Conservation (phyloP, 2,113 vertebrate genomes). For the Redunca redunca region DNA sequence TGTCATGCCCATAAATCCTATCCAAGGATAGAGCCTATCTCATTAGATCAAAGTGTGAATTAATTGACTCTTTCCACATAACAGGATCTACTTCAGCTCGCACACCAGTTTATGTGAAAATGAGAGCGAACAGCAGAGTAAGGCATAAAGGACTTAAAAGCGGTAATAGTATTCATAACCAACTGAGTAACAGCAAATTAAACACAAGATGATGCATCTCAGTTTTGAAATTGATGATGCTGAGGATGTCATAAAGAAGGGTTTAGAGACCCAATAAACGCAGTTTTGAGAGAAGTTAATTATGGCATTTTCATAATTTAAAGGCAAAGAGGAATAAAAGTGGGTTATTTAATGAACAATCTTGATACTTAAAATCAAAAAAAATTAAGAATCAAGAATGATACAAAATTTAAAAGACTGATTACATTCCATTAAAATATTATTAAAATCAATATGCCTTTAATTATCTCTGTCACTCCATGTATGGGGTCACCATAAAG, state of each 20-base stretch:
- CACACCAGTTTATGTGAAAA: constrained; percentile 48
- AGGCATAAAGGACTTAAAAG: constrained; percentile 22
- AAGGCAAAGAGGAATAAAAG: background rate
- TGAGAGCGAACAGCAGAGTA: constrained; percentile 35
- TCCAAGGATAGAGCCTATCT: constrained; percentile 32
- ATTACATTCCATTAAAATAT: background rate
- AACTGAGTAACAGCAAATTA: constrained; percentile 1
- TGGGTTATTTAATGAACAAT: background rate
- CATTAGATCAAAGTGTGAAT: constrained; percentile 47
- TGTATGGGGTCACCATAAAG: background rate
- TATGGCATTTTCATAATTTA: background rate
- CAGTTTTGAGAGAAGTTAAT: background rate
- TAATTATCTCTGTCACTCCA: background rate
- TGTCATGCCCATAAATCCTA: constrained; percentile 53
- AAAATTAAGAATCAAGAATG: background rate
- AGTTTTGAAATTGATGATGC: background rate
- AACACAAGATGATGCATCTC: background rate
- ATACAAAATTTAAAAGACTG: background rate
- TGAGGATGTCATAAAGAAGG: background rate
- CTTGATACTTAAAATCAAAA: background rate
- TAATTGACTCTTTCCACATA: constrained; percentile 57
- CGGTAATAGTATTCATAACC: background rate
- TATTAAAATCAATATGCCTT: background rate
- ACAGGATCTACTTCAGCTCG: constrained; percentile 37
- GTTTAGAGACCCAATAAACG: background rate